phyloP scores from a whole-genome alignment of 30 jellyfish, hydroid and myxozoan species.

The Aurelia aurita region DNA sequence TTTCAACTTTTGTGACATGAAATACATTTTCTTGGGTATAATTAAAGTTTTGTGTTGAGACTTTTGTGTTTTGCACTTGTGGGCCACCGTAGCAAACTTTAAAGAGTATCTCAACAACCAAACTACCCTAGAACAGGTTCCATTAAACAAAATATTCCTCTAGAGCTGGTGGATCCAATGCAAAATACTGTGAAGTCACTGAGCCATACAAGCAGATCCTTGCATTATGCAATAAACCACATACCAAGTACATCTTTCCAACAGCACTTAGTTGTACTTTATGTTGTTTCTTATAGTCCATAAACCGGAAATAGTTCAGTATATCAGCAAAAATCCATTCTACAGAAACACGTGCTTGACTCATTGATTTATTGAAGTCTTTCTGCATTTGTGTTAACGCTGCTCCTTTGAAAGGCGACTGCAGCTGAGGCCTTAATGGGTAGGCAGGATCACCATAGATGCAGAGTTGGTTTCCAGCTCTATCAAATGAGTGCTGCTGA shows the following conservation, averaged over 20 bases:
- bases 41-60: too few species aligned
- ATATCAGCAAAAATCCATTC: too few species aligned
- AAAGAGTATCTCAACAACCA: too few species aligned
- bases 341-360: neutral
- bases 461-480: neutral
- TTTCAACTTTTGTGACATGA: too few species aligned
- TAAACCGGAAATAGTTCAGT: too few species aligned
- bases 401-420: neutral
- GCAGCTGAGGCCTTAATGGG: too few species aligned
- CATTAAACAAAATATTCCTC: neutral
- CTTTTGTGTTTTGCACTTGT: too few species aligned
- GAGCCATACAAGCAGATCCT: conserved; percentile 7
- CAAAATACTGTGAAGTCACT: conserved; percentile 7
- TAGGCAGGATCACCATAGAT: neutral
- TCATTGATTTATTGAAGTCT: neutral
- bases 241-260: neutral
- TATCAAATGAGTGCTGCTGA: neutral
- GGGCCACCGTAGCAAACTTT: too few species aligned
- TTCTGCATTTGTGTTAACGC: neutral
- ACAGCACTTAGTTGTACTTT: neutral
- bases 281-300: neutral
- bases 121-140: too few species aligned
- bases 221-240: neutral
- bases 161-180: neutral
- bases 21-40: too few species aligned